Base-by-base conservation (phyloP, 2,797 vertebrate genomes). In the Danio jaintianensis region DNA sequence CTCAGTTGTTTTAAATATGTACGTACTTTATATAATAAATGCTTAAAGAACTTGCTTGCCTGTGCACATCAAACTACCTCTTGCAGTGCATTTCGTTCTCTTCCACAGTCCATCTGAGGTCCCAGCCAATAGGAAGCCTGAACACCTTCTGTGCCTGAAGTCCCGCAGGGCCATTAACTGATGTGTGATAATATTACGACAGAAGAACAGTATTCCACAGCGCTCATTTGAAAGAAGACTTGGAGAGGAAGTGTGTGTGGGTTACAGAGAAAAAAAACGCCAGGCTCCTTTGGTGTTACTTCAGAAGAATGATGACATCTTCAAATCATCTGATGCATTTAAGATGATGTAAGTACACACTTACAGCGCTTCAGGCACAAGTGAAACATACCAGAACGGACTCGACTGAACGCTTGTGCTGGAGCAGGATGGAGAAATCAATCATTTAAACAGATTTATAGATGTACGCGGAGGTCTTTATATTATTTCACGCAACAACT, bases 301-400 rank as follows among this genome's bases (percentile, higher is more conserved):
- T 62, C 29, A 70, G 86, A 89, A 82, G 59, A 15, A 91, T 90
- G 89, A 89, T 91, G 90, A 91, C 88, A 89, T 87, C 86, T 71
- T 62, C 36, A 79, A 75, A 80, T 56, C 62, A 64, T 67, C 61
- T 75, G 36, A 67, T 48, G 43, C 22, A 40, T 75, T 53, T 72
- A 61, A 53, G 5, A 63, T 53, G 48, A 72, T 55, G 22, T 6
- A 70, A 70, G 29, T 47, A 20, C 66, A 47, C 38, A 56, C 56
- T 63, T 72, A 72, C 48, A 40, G 5, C 8, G 40, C 50, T 20
- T 79, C 36, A 45, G 56, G 7, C 67, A 42, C n/a, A 43, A 50
- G 56, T 40, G 8, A 61, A 63, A 79, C 47, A 63, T 12, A 22
- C 36, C 36, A 76, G 36, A 52, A 74, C 5, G 6, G 8, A 52